Percentiles rank a stretch among this genome's conserved stretches.
These are phyloP conservation scores for Drosophila infuscata DNA, from an alignment of 2,888 invertebrate species.

Conservation along the genomic window DNA sequence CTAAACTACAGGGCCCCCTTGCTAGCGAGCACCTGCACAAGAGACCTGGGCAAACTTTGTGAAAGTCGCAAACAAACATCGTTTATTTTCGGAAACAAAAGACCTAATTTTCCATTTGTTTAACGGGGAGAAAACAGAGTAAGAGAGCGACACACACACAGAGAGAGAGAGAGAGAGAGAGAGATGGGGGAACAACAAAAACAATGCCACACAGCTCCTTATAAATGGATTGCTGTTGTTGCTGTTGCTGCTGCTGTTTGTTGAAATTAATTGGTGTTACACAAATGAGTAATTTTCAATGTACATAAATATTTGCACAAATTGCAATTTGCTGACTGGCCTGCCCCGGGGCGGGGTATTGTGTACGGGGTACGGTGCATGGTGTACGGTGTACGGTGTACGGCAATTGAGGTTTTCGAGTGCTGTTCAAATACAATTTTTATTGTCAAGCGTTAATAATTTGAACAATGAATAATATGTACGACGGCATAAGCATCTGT, in stretches of 20 bases:
- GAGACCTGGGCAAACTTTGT: slow-evolving; percentile 29
- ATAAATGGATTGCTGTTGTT: slow-evolving; percentile 54
- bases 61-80: slow-evolving; percentile 69
- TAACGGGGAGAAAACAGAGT: slow-evolving; percentile 44
- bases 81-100: slow-evolving; percentile 80
- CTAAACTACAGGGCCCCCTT: slow-evolving; percentile 1
- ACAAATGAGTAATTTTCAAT: slow-evolving; percentile 82
- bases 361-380: background rate
- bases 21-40: slow-evolving; percentile 55
- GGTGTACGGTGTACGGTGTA: background rate
- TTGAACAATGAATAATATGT: slow-evolving; percentile 83
- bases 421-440: slow-evolving; percentile 79
- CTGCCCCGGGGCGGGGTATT: slow-evolving; percentile 28
- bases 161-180: background rate
- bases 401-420: slow-evolving; percentile 52
- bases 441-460: slow-evolving; percentile 84
- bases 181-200: slow-evolving; percentile 21
- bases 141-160: slow-evolving; percentile 2
- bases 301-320: slow-evolving; percentile 83
- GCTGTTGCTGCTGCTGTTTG: slow-evolving; percentile 64
- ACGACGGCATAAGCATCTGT: slow-evolving; percentile 81
- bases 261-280: slow-evolving; percentile 82
- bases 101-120: slow-evolving; percentile 79
- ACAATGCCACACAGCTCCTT: slow-evolving; percentile 53
- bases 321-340: slow-evolving; percentile 75